Evolutionary conservation across 2,113 vertebrate species (phyloP), one percentile per base, ranked within the genome.

Genomic region (Phodopus roborovskii): DNA sequence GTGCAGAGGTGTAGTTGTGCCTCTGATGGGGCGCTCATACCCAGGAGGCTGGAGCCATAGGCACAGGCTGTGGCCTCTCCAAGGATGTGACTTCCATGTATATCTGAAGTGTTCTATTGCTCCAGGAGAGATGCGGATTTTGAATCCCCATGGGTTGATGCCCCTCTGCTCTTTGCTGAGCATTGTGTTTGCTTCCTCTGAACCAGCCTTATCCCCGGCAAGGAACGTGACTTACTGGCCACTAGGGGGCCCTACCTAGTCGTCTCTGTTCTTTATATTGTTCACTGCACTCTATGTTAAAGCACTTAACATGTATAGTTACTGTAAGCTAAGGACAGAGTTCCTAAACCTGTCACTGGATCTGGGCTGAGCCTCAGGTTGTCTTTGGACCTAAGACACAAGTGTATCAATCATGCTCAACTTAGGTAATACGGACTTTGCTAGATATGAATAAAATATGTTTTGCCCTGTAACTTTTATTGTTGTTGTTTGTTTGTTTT

Each of bases 1-100:
- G 97, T 98, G 73, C 92, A 92, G 81, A 90, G 17, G 2, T 98
- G 97, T 66, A 91, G 96, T 85, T 97, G 97, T 5, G 87, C 94
- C 74, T 96, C 88, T 0, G 97, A 96, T 0, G 97, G 97, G 78
- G 96, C 88, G 0, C 97, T 33, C 0, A 81, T 96, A 50, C 96
- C 97, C 0, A 83, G 97, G 88, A 71, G 95, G 92, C 93, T 98
- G 94, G 97, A 98, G 87, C 96, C 97, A 24, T 96, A 26, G 96
- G 85, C 1, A 83, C 96, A 50, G 84, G 95, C 85, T 0, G 30
- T 95, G 95, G 88, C 91, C 5, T 75, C 0, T 95, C 33, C 0
- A 58, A 79, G 78, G 45, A 45, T 39, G 48, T 90, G 75, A 42
- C 60, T 53, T 66, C 7, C 15, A 10, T 73, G 48, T 73, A n/a